These are phyloP conservation scores for Nasonia oneida DNA, from an alignment of 2,888 invertebrate genomes.

Conservation along the genomic window DNA sequence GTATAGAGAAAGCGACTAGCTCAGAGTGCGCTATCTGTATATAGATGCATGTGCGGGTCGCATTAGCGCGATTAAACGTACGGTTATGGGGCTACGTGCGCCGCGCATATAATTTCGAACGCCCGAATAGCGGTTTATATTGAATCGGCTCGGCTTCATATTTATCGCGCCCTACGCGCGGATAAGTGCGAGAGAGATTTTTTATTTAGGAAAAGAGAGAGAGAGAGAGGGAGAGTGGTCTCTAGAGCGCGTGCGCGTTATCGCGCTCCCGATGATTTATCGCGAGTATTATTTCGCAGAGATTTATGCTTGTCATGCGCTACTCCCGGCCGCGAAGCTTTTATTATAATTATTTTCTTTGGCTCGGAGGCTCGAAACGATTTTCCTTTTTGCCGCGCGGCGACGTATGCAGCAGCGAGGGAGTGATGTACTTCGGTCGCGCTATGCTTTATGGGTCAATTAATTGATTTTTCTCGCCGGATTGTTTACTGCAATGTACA, in stretches of 20 bases:
- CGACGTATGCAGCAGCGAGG: background rate
- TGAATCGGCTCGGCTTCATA: conserved; percentile 24
- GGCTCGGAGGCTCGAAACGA: conserved; percentile 46
- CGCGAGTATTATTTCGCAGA: conserved; percentile 54
- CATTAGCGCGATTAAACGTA: conserved; percentile 46
- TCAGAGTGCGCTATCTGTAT: background rate
- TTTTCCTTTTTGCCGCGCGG: conserved; percentile 35
- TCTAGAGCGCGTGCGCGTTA: conserved; percentile 40
- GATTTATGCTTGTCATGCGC: conserved; percentile 59
- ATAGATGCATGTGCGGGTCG: conserved; percentile 13
- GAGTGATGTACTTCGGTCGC: background rate
- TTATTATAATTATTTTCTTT: conserved; percentile 59
- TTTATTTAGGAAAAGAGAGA: conserved; percentile 15
- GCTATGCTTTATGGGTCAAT: conserved; percentile 45
- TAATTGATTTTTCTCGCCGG: conserved; percentile 41
- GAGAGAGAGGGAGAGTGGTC: conserved; percentile 22
- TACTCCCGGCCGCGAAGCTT: conserved; percentile 35
- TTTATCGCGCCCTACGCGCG: conserved; percentile 18
- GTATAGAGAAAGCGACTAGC: conserved; percentile 5
- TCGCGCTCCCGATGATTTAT: conserved; percentile 57
- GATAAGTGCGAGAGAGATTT: background rate
- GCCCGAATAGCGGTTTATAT: conserved; percentile 41
- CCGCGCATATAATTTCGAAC: conserved; percentile 39
- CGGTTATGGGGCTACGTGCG: conserved; percentile 14
- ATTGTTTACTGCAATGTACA: conserved; percentile 25